Evolutionary conservation across 2,113 vertebrate species (phyloP).

Genomic region (Gracilinanus agilis): DNA sequence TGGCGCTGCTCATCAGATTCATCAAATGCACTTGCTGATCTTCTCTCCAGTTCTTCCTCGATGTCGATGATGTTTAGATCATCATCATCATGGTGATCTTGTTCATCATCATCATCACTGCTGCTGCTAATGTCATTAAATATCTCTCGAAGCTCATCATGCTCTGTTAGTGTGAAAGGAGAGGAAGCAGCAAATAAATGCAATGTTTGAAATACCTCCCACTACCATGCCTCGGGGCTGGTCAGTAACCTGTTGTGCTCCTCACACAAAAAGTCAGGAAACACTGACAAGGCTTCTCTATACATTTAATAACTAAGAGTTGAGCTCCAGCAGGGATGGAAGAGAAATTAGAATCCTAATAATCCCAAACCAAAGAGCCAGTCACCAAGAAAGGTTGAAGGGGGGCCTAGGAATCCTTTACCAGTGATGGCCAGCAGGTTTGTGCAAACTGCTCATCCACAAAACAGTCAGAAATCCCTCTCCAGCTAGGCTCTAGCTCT

Average conservation of each 20-base stretch:
- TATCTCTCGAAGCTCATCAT: constrained; percentile 89
- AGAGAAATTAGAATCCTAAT: constrained; percentile 49
- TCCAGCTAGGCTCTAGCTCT: background rate
- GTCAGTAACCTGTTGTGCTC: constrained; percentile 4
- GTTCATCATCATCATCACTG: constrained; percentile 91
- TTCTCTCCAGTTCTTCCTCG: constrained; percentile 91
- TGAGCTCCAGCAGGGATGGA: background rate
- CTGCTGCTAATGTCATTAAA: constrained; percentile 94
- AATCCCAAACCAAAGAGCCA: constrained; percentile 43
- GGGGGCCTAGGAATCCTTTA: constrained; percentile 30
- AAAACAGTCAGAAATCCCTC: constrained; percentile 9
- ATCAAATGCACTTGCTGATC: constrained; percentile 89
- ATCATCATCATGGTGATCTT: constrained; percentile 91
- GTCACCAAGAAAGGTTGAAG: background rate
- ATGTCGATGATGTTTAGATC: constrained; percentile 93
- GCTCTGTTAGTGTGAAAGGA: constrained; percentile 79
- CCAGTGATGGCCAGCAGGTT: background rate
- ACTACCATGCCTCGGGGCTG: background rate
- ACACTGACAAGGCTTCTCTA: constrained; percentile 4
- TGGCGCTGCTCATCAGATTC: constrained; percentile 86
- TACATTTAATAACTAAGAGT: constrained; percentile 45
- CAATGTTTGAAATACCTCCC: constrained; percentile 48
- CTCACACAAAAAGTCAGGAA: constrained; percentile 54
- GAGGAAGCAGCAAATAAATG: constrained; percentile 43
- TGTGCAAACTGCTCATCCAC: constrained; percentile 11